Conservation (phyloP, 2,888 invertebrate genomes). For the Dromius quadrimaculatus region DNA sequence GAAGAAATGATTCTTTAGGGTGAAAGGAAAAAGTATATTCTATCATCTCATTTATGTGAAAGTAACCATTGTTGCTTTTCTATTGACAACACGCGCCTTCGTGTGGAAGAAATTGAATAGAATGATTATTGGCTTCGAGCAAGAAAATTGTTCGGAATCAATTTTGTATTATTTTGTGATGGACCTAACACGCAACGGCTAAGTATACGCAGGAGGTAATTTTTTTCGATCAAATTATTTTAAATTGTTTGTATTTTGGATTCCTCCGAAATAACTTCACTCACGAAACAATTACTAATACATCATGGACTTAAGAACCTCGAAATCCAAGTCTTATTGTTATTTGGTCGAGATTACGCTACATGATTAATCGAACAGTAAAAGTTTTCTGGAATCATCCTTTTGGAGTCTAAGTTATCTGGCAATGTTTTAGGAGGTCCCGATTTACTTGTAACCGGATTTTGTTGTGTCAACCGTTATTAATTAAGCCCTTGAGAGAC, state of each 20-base stretch:
- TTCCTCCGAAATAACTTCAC: too few relatives aligned
- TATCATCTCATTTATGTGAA: conserved; percentile 7
- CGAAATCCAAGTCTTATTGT: too few relatives aligned
- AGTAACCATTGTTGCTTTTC: conserved; percentile 15
- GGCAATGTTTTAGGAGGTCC: conserved; percentile 36
- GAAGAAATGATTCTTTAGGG: background rate
- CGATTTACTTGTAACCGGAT: conserved; percentile 48
- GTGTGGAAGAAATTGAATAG: conserved; percentile 40
- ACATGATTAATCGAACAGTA: too few relatives aligned
- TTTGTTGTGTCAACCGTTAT: conserved; percentile 52
- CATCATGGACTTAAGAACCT: too few relatives aligned
- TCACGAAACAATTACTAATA: too few relatives aligned
- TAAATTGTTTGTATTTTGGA: too few relatives aligned
- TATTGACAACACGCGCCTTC: conserved; percentile 22
- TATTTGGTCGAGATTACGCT: too few relatives aligned
- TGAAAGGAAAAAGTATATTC: background rate
- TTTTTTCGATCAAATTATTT: too few relatives aligned
- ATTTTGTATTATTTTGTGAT: conserved; percentile 42
- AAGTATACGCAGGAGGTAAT: too few relatives aligned
- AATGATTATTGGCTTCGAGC: conserved; percentile 47
- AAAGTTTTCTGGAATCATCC: too few relatives aligned
- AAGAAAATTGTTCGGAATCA: conserved; percentile 49
- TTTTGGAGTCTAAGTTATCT: conserved; percentile 17
- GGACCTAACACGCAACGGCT: conserved; percentile 8
- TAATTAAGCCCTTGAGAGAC: conserved; percentile 50